Evolutionary conservation across 2,888 invertebrate genomes (phyloP), one percentile per base, ranked within the genome.

Genomic region (Lepidocyrtinus sp.): DNA sequence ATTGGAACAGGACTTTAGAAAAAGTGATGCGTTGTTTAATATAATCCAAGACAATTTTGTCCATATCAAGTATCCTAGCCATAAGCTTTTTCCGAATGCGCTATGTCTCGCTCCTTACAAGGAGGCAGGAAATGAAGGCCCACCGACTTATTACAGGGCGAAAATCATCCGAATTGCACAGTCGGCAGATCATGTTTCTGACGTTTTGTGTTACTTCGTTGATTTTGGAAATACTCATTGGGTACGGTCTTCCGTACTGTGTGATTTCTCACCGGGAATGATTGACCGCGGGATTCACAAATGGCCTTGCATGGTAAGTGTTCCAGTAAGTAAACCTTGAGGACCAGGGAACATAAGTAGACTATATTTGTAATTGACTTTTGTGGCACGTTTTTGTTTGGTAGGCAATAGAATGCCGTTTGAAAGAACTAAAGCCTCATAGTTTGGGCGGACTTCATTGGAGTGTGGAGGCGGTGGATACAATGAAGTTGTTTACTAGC

Each of bases 171-270:
- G 67, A 7, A 24, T 45, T n/a, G 12, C 17, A n/a, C 3, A 59
- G 36, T 24, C 12, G 62, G 21, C 70, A 59, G 17, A 62, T 72
- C 61, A 61, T 25, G 72, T 36, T 25, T 61, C 72, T 62, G 15
- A 61, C 36, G 62, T 61, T 21, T 19, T 17, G 71, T 69, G 96
- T 2, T 90, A 92, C 70, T 96, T 93, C 88, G 92, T 96, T 65
- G 97, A 97, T 89, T 94, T 92, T 88, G 97, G 97, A 19, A 92
- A 92, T 86, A 89, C 88, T 9, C 91, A 55, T 0, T 83, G 84
- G 84, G 75, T 83, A 1, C 36, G 63, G n/a, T 75, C 46, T 1
- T 45, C 70, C 0, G 69, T 46, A 22, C 45, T 85, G 7, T 36
- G 64, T 7, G 79, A 78, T 27, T 83, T 84, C 25, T 50, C 77